These are phyloP conservation scores for Synanthedon andrenaeformis DNA, from an alignment of 2,888 invertebrate species.

Conservation along the genomic window DNA sequence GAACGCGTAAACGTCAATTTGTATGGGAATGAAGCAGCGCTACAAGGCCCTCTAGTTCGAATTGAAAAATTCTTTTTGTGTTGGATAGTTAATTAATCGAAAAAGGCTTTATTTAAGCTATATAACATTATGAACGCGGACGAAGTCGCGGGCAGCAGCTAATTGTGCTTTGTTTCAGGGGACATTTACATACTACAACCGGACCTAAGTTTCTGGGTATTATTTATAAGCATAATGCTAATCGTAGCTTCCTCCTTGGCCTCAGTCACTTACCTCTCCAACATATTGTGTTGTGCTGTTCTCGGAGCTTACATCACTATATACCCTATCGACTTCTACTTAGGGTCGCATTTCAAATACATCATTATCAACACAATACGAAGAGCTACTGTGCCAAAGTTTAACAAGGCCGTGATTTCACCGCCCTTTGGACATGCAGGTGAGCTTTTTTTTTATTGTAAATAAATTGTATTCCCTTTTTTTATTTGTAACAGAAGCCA, in stretches of 20 bases:
- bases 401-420: conserved; percentile 67
- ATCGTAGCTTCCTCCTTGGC: conserved; percentile 58
- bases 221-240: conserved; percentile 66
- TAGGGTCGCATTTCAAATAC: conserved; percentile 75
- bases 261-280: conserved; percentile 61
- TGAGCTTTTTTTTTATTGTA: conserved; percentile 26
- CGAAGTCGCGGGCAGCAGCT: too few relatives aligned
- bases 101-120: too few relatives aligned
- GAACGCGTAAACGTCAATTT: too few relatives aligned
- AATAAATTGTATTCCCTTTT: background rate
- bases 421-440: conserved; percentile 73
- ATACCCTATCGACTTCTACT: conserved; percentile 73
- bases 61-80: too few relatives aligned
- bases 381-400: conserved; percentile 71
- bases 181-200: conserved; percentile 44
- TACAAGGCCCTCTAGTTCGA: too few relatives aligned
- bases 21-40: too few relatives aligned
- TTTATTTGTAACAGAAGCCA: background rate
- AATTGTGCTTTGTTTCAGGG: conserved; percentile 40
- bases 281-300: conserved; percentile 73
- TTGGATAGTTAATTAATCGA: too few relatives aligned
- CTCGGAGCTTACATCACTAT: conserved; percentile 74
- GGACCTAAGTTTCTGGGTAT: conserved; percentile 70
- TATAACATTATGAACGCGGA: too few relatives aligned
- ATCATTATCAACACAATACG: conserved; percentile 76